These are phyloP conservation scores for Acanthosepion pharaonis DNA, from an alignment of 2,888 invertebrate genomes.

Conservation along the genomic window DNA sequence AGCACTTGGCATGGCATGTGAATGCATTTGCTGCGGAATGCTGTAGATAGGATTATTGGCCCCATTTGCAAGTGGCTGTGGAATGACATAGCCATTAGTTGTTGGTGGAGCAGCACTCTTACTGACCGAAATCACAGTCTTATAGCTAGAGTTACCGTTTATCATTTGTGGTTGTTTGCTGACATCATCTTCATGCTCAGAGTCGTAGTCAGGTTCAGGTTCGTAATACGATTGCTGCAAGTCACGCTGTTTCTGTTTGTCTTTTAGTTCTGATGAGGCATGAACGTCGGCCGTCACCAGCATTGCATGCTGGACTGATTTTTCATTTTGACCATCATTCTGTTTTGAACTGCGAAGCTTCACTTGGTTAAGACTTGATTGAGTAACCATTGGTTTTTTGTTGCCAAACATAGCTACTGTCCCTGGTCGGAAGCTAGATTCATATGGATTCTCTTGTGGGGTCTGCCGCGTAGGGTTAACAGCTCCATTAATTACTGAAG, in stretches of 20 bases:
- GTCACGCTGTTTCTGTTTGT: not conserved
- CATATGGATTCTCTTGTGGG: constrained; percentile 58
- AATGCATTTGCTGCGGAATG: not conserved
- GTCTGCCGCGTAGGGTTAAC: constrained; percentile 60
- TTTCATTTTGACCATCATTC: not conserved
- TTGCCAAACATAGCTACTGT: constrained; percentile 81
- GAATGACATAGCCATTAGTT: not conserved
- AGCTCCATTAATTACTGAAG: constrained; percentile 61
- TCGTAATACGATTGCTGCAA: constrained; percentile 56
- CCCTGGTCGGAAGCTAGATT: constrained; percentile 90
- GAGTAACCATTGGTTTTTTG: constrained; percentile 73
- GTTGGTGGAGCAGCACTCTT: not conserved
- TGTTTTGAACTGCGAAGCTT: constrained; percentile 1
- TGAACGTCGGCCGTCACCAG: constrained; percentile 65
- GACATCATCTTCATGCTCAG: constrained; percentile 58
- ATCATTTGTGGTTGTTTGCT: constrained; percentile 43
- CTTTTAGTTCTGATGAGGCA: constrained; percentile 34
- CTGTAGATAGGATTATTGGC: not conserved
- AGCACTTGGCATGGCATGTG: not conserved
- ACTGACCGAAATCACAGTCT: not conserved
- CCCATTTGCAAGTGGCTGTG: not conserved
- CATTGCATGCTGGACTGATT: not conserved
- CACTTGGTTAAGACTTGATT: constrained; percentile 84
- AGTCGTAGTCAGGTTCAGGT: constrained; percentile 68
- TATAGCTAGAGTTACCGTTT: not conserved